Conservation (phyloP, 1,140 invertebrate genomes). For the Thalassaphorura encarpata region DNA sequence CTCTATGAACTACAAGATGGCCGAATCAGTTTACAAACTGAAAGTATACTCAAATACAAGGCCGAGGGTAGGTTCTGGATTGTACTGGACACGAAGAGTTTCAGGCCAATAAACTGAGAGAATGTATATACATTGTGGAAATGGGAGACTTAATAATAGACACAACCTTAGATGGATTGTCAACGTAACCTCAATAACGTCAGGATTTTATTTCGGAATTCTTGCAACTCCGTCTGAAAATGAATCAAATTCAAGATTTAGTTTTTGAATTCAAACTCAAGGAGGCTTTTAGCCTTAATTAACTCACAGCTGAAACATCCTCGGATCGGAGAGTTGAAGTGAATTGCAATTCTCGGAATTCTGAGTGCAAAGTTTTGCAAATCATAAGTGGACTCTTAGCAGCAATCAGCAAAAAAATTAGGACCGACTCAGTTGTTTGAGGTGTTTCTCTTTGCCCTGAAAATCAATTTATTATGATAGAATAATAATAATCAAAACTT, state of each 20-base stretch:
- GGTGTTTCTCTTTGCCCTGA: constrained; percentile 49
- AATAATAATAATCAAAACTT: too few species aligned
- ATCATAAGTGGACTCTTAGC: constrained; percentile 91
- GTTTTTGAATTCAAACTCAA: neutral
- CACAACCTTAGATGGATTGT: constrained; percentile 63
- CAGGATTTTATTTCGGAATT: constrained; percentile 78
- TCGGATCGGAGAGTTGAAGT: constrained; percentile 95
- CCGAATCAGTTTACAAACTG: constrained; percentile 87
- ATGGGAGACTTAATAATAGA: constrained; percentile 82
- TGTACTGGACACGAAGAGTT: constrained; percentile 73
- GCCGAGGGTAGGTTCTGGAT: constrained; percentile 74
- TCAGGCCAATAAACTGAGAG: constrained; percentile 94
- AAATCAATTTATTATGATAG: too few species aligned
- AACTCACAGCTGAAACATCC: constrained; percentile 65
- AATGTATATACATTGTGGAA: constrained; percentile 92
- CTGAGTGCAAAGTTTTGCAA: constrained; percentile 80
- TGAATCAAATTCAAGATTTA: constrained; percentile 1
- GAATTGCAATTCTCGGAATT: constrained; percentile 91
- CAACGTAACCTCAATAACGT: constrained; percentile 65
- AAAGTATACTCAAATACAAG: constrained; percentile 89
- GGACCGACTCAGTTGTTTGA: constrained; percentile 84
- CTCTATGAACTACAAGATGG: constrained; percentile 93
- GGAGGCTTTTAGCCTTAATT: too few species aligned
- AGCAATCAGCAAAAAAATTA: constrained; percentile 96
- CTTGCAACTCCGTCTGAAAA: constrained; percentile 68